Evolutionary conservation across 1,140 invertebrate genomes (phyloP).

Genomic region (Plodia interpunctella): DNA sequence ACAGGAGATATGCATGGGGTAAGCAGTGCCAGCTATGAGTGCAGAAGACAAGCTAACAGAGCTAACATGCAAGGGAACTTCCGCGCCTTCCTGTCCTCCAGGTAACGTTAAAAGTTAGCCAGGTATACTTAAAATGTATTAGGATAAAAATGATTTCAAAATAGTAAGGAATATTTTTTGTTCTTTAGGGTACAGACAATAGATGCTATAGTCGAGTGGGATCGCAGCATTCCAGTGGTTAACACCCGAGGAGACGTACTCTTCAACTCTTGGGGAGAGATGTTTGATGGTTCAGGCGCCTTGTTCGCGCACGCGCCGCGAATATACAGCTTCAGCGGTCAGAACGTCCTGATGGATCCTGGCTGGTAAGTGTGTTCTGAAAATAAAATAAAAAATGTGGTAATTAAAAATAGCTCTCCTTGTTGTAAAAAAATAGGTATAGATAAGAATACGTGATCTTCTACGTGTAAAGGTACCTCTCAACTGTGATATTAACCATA

Average conservation of each 20-base stretch:
- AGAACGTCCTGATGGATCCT: constrained; percentile 92
- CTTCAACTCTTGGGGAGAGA: constrained; percentile 95
- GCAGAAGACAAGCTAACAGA: constrained; percentile 92
- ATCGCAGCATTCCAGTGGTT: constrained; percentile 93
- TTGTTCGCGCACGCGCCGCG: constrained; percentile 90
- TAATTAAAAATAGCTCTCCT: too few species aligned
- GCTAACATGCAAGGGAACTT: constrained; percentile 93
- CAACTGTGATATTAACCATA: too few species aligned
- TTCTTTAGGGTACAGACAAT: constrained; percentile 88
- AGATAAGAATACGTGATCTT: too few species aligned
- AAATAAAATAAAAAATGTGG: too few species aligned
- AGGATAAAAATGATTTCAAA: too few species aligned
- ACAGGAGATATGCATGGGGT: constrained; percentile 95
- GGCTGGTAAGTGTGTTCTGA: constrained; percentile 87
- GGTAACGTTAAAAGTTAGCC: too few species aligned
- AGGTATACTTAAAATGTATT: too few species aligned
- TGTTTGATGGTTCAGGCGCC: constrained; percentile 91
- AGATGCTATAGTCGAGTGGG: constrained; percentile 93
- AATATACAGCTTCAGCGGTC: constrained; percentile 96
- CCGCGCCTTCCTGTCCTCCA: constrained; percentile 93
- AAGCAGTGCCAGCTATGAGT: constrained; percentile 93
- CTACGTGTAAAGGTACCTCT: too few species aligned
- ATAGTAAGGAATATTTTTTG: background rate
- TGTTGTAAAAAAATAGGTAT: too few species aligned
- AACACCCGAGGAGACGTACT: constrained; percentile 94